Evolutionary conservation across 2,113 vertebrate species (phyloP).

Genomic region (Gasterosteus aculeatus): DNA sequence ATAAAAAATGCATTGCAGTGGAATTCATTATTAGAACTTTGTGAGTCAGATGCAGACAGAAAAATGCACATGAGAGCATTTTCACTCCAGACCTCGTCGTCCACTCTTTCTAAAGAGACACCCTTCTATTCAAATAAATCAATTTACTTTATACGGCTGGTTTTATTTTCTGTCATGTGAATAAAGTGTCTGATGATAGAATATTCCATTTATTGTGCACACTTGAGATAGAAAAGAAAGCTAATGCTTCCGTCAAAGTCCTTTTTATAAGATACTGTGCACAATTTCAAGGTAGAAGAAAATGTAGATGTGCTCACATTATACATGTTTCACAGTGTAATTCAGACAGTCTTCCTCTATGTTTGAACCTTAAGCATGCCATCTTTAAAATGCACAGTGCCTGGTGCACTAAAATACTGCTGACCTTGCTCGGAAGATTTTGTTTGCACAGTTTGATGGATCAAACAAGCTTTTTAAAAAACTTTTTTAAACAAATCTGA

Average conservation of each 20-base stretch:
- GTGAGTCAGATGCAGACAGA: background rate
- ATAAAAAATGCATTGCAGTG: background rate
- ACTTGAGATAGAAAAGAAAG: slow-evolving; percentile 49
- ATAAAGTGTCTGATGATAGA: slow-evolving; percentile 34
- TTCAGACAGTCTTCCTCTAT: slow-evolving; percentile 43
- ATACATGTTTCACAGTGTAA: slow-evolving; percentile 46
- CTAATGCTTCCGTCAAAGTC: slow-evolving; percentile 41
- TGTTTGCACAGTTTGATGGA: slow-evolving; percentile 30
- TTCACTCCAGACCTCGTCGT: background rate
- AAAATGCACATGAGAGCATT: background rate
- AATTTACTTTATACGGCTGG: slow-evolving; percentile 21
- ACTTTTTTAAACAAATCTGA: background rate
- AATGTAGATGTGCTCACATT: slow-evolving; percentile 44
- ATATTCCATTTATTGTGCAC: slow-evolving; percentile 53
- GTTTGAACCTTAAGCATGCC: slow-evolving; percentile 34
- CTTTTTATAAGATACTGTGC: slow-evolving; percentile 37
- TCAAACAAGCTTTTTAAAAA: slow-evolving; percentile 28
- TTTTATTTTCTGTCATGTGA: slow-evolving; percentile 20
- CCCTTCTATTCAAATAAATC: slow-evolving; percentile 28
- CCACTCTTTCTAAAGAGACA: background rate
- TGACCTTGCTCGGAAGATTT: slow-evolving; percentile 12
- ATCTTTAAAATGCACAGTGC: slow-evolving; percentile 34
- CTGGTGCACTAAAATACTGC: slow-evolving; percentile 22
- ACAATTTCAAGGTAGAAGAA: slow-evolving; percentile 40
- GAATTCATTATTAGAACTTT: background rate